Evolutionary conservation across 2,888 invertebrate species (phyloP), one percentile per base, ranked within the genome.

Genomic region (Lathronympha strigana): DNA sequence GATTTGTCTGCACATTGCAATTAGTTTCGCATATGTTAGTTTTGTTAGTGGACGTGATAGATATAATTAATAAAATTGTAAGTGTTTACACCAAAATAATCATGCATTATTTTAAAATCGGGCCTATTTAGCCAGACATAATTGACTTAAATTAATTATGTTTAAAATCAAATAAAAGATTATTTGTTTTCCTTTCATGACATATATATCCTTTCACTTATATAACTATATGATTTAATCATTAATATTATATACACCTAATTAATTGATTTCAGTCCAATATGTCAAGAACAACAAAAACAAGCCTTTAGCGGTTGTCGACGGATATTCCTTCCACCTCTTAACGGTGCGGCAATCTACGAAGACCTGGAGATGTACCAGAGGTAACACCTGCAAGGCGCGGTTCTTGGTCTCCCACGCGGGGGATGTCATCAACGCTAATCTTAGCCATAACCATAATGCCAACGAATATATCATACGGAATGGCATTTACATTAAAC

Each of bases 401-500:
- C 53, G 53, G 4, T 53, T 53, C 36, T 23, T 53, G 23, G 15
- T 23, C 23, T 15, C 36, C 11, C 53, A 53, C 13, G 21, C 4
- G 8, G 53, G 53, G 5, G 21, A 15, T 1, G n/a, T 36, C 3
- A 36, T 53, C 23, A 36, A 36, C 17, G 36, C 36, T 3, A 53
- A 53, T 15, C 36, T 53, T n/a, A 36, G 36, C 23, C 53, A 53
- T 23, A 53, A 36, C 21, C 53, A 53, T 19, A 36, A 53, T 19
- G 13, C 53, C 1, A 31, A 4, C n/a, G n/a, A 15, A 1, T 53
- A 53, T 36, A 15, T 53, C 23, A 36, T 53, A 53, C 21, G 23
- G n/a, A 23, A 74, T 19, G 75, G 75, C 1, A n/a, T 69, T 13
- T 69, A 60, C 23, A n/a, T 67, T 28, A 63, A 67, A 55, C 4